Conservation (phyloP, 2,113 vertebrate genomes). For the Chinchilla lanigera region DNA sequence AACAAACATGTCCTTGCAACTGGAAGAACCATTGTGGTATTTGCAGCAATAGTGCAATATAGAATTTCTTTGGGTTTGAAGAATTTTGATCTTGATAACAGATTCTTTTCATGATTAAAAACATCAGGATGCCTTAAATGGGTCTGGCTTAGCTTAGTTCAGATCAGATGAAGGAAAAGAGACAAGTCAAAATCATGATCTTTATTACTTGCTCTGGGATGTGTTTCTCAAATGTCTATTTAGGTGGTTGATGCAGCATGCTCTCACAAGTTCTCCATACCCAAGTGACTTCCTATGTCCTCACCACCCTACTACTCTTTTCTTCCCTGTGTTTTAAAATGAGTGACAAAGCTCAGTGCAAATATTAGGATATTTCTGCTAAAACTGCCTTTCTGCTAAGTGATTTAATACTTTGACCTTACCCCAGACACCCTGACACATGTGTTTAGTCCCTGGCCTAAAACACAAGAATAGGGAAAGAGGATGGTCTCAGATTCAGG, state of each 20-base stretch:
- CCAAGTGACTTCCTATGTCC: not conserved
- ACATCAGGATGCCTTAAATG: slow-evolving; percentile 10
- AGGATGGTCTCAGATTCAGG: not conserved
- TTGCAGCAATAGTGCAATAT: not conserved
- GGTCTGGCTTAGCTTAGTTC: not conserved
- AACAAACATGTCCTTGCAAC: not conserved
- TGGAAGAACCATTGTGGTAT: not conserved
- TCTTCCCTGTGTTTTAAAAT: not conserved
- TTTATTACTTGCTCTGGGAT: slow-evolving; percentile 50
- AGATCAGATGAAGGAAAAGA: slow-evolving; percentile 28
- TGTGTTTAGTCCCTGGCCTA: slow-evolving; percentile 60
- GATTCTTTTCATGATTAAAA: slow-evolving; percentile 40
- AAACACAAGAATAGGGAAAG: not conserved
- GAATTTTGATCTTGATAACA: not conserved
- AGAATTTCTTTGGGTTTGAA: slow-evolving; percentile 9
- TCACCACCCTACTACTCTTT: not conserved
- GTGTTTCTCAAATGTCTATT: not conserved
- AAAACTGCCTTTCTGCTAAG: slow-evolving; percentile 54
- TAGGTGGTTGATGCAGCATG: not conserved
- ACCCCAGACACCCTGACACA: slow-evolving; percentile 8
- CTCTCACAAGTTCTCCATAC: not conserved
- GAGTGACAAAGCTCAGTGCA: not conserved
- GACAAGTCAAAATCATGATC: not conserved
- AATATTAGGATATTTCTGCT: slow-evolving; percentile 43
- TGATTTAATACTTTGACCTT: slow-evolving; percentile 41